Evolutionary conservation across 2,888 invertebrate species (phyloP).

Genomic region (Calameuta filiformis): DNA sequence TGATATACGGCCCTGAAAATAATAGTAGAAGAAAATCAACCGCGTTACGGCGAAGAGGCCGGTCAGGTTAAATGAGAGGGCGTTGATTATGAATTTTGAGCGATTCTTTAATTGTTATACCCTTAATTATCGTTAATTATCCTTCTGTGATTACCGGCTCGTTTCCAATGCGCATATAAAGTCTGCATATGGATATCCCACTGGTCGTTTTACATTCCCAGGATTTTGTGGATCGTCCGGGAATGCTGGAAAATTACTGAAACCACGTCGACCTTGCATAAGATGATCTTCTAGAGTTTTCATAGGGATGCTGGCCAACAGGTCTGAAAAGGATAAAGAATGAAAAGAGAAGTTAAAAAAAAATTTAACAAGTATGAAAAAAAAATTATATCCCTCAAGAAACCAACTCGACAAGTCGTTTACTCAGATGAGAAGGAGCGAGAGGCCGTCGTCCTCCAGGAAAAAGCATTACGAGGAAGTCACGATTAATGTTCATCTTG

Average conservation of each 20-base stretch:
- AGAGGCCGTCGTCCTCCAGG: slow-evolving; percentile 6
- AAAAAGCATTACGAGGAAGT: slow-evolving; percentile 24
- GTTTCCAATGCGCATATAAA: slow-evolving; percentile 2
- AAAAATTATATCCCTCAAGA: not conserved
- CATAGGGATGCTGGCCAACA: not conserved
- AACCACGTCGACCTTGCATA: not conserved
- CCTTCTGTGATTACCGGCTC: slow-evolving; percentile 34
- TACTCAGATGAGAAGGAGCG: slow-evolving; percentile 1
- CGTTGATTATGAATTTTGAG: slow-evolving; percentile 42
- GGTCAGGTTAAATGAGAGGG: slow-evolving; percentile 38
- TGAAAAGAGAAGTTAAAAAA: not conserved
- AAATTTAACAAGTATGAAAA: not conserved
- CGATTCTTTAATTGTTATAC: slow-evolving; percentile 41
- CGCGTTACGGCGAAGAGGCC: slow-evolving; percentile 16
- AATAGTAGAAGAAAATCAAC: slow-evolving; percentile 7
- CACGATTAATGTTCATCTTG: slow-evolving; percentile 37
- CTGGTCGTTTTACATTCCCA: not conserved
- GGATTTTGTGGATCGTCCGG: not conserved
- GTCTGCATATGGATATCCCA: not conserved
- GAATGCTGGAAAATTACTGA: not conserved
- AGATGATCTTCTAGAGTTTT: not conserved
- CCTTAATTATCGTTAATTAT: slow-evolving; percentile 49
- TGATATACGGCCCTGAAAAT: slow-evolving; percentile 19
- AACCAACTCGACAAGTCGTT: not conserved
- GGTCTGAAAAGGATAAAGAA: not conserved